Evolutionary conservation across 2,888 invertebrate species (phyloP).

Genomic region (Agrotis segetum): DNA sequence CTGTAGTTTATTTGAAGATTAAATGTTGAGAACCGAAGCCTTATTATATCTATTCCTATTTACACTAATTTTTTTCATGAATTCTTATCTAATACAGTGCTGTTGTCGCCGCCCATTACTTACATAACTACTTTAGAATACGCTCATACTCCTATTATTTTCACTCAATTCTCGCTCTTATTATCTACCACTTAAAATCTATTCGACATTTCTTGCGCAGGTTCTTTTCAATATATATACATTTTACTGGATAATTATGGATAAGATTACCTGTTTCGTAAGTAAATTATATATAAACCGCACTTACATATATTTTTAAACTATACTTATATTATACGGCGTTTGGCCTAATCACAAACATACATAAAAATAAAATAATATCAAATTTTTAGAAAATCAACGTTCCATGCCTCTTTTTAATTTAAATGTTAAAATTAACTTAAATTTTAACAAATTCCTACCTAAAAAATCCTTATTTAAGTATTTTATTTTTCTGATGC

Average conservation of each 20-base stretch:
- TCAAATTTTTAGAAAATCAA: constrained; percentile 25
- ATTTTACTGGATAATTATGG: constrained; percentile 8
- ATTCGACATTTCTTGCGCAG: neutral
- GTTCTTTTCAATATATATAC: constrained; percentile 18
- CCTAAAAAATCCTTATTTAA: too few species aligned
- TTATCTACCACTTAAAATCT: constrained; percentile 1
- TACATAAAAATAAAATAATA: constrained; percentile 8
- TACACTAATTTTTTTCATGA: neutral
- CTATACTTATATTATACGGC: constrained; percentile 16
- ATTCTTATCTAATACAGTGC: neutral
- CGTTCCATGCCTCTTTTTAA: neutral
- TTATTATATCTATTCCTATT: neutral
- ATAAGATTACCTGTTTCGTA: too few species aligned
- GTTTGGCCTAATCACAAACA: constrained; percentile 40
- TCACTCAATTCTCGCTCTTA: constrained; percentile 20
- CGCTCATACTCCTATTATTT: constrained; percentile 21
- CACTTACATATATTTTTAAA: neutral
- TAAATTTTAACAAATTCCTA: neutral
- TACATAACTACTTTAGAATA: constrained; percentile 29
- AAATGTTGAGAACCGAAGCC: neutral
- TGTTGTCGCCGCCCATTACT: neutral
- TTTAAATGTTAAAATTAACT: neutral
- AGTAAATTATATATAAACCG: neutral
- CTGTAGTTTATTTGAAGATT: too few species aligned
- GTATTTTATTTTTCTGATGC: too few species aligned